These are phyloP conservation scores for Leucosticte australis DNA, from an alignment of 2,113 vertebrate genomes.

Conservation along the genomic window DNA sequence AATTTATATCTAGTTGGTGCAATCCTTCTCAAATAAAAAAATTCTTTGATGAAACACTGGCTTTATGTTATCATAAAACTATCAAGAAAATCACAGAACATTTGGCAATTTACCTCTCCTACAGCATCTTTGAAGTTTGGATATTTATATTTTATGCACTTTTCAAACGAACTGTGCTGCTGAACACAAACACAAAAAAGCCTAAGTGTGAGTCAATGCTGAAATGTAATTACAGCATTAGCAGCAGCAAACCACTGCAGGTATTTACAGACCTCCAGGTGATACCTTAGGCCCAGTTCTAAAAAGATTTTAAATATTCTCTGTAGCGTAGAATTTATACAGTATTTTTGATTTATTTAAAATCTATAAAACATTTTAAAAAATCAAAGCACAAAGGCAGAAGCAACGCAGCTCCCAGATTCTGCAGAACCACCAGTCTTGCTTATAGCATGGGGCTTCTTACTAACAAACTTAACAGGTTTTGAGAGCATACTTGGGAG, in stretches of 20 bases:
- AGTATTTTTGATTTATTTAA: conserved; percentile 53
- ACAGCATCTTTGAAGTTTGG: conserved; percentile 63
- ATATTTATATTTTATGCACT: conserved; percentile 71
- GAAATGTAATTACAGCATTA: conserved; percentile 60
- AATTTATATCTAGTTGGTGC: conserved; percentile 69
- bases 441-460: not conserved
- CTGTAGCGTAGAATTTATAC: conserved; percentile 13
- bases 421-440: not conserved
- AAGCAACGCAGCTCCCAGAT: not conserved
- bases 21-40: conserved; percentile 64
- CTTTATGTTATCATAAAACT: conserved; percentile 64
- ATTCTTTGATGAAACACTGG: conserved; percentile 70
- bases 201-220: not conserved
- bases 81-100: conserved; percentile 68
- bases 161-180: conserved; percentile 31
- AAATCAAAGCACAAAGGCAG: conserved; percentile 35
- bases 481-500: not conserved
- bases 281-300: conserved; percentile 10
- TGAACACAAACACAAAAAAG: conserved; percentile 59
- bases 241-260: conserved; percentile 17
- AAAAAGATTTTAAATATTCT: conserved; percentile 38
- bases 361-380: not conserved
- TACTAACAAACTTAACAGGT: not conserved
- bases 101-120: conserved; percentile 66
- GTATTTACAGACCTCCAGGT: conserved; percentile 64